Evolutionary conservation across 2,888 invertebrate species (phyloP).

Genomic region (Pseudococcus longispinus): DNA sequence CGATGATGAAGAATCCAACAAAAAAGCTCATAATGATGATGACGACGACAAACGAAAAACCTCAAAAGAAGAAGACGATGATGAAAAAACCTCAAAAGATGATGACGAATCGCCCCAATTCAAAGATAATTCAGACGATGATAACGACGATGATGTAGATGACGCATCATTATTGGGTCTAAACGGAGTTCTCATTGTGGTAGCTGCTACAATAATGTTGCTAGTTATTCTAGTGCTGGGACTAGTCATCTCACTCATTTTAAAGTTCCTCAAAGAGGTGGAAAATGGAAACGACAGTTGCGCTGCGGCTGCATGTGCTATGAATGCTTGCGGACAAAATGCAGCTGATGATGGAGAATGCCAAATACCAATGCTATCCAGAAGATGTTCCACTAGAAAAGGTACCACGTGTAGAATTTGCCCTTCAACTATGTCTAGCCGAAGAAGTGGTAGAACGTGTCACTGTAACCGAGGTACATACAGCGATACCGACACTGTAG

Average conservation of each 20-base stretch:
- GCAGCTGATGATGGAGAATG: background rate
- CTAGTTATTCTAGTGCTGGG: background rate
- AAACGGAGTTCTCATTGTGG: background rate
- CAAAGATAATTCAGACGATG: background rate
- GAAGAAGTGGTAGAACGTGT: background rate
- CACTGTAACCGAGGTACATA: background rate
- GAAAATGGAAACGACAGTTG: background rate
- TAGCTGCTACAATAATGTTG: background rate
- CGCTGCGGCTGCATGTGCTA: background rate
- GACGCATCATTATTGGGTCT: background rate
- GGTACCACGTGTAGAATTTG: constrained; percentile 31
- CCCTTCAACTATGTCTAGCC: constrained; percentile 1
- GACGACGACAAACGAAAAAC: no score
- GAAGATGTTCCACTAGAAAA: constrained; percentile 6
- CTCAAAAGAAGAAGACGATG: no score
- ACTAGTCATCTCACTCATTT: background rate
- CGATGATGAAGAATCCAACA: no score
- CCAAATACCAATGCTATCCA: background rate
- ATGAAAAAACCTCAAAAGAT: background rate
- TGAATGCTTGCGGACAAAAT: background rate
- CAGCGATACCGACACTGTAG: background rate
- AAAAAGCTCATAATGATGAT: no score
- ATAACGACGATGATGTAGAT: background rate
- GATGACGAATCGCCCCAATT: background rate
- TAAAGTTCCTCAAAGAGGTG: background rate